Base-by-base conservation (phyloP, 2,797 vertebrate genomes). In the Manis javanica region DNA sequence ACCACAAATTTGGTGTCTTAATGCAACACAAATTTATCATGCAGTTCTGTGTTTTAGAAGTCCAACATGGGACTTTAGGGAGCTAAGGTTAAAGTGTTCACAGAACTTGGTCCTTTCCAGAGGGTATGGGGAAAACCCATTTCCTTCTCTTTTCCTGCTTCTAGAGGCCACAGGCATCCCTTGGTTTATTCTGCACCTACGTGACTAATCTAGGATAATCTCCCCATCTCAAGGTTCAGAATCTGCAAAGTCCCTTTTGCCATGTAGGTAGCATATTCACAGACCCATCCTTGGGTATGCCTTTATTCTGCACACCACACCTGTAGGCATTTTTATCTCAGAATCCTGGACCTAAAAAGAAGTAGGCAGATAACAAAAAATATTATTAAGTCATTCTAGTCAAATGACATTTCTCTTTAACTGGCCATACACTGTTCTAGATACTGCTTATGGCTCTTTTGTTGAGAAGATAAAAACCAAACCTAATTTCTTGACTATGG, bases 381-480 rank as follows among this genome's bases (percentile, higher is more conserved):
- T 18, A 57, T 86, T 82, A 69, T 57, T 79, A 71, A 86, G 57
- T 71, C 89, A 46, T 51, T 85, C 66, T 81, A 34, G 23, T 69
- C 83, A 89, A 84, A 85, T 34, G 31, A 11, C n/a, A 7, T 81
- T 90, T 82, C n/a, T n/a, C 19, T 85, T 71, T 92, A 53, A 92
- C 68, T 82, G 49, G 24, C 42, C 21, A 77, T 3, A n/a, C 39
- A 53, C 7, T 88, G 3, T 74, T 63, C 19, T 49, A 88, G 18
- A 66, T 93, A 31, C 3, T 31, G 10, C 4, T 74, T 49, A 18
- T 37, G 14, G 23, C 12, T 89, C 55, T 77, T 91, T 51, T 46
- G 15, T 42, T 83, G 16, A 8, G 10, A 81, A 68, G 2, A 57
- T 26, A 31, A 4, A 74, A 63, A 78, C 9, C 13, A 79, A 79